A percentile compares a stretch with the other conserved stretches of the same genome.
Conservation (phyloP, 2,888 invertebrate species). For the Cheilosia soror region DNA sequence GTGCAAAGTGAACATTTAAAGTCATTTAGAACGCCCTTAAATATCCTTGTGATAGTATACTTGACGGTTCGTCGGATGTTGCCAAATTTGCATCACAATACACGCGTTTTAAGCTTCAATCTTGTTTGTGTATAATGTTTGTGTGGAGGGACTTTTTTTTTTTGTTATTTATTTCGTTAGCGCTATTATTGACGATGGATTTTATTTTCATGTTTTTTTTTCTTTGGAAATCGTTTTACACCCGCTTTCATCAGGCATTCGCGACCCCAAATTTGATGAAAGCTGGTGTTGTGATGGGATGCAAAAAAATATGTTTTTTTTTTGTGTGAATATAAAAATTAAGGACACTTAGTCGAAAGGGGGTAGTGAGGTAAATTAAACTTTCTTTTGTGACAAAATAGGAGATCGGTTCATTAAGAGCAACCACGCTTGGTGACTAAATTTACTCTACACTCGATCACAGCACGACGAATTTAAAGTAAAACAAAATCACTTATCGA, state of each 20-base stretch:
- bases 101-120: conserved; percentile 69
- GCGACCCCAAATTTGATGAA: conserved; percentile 45
- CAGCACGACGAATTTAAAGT: conserved; percentile 6
- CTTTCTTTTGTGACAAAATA: conserved; percentile 1
- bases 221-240: conserved; percentile 33
- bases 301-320: conserved; percentile 37
- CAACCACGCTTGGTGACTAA: conserved; percentile 23
- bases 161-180: conserved; percentile 69
- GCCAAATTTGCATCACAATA: conserved; percentile 73
- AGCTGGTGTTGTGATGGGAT: conserved; percentile 23
- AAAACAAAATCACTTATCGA: conserved; percentile 7
- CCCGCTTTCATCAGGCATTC: conserved; percentile 51
- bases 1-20: conserved; percentile 72
- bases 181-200: conserved; percentile 56
- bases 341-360: conserved; percentile 55
- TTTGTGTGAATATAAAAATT: conserved; percentile 68
- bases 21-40: conserved; percentile 60
- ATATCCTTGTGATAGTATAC: conserved; percentile 47
- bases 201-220: conserved; percentile 19
- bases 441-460: conserved; percentile 36
- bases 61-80: conserved; percentile 47
- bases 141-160: conserved; percentile 14
- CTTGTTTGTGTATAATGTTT: conserved; percentile 38
- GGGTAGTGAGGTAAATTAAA: conserved; percentile 28
- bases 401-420: conserved; percentile 10